Evolutionary conservation across 2,888 invertebrate genomes (phyloP).

Genomic region (Hypolimnas misippus): DNA sequence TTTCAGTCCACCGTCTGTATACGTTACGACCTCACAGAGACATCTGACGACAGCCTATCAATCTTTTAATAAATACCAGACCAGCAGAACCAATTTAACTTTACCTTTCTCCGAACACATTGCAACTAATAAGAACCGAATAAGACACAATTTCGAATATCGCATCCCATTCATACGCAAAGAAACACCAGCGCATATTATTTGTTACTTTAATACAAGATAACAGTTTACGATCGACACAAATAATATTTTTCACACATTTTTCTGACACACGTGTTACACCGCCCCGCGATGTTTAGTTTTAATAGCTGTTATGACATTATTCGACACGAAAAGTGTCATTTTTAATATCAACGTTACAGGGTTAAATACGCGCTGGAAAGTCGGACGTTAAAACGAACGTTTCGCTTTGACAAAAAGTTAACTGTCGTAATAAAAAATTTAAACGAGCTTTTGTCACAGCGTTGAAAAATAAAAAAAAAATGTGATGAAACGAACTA

Average conservation of each 20-base stretch:
- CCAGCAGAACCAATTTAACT: slow-evolving; percentile 43
- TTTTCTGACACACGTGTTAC: slow-evolving; percentile 67
- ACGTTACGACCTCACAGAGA: slow-evolving; percentile 72
- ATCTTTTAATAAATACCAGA: slow-evolving; percentile 80
- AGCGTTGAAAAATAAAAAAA: slow-evolving; percentile 52
- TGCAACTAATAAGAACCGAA: slow-evolving; percentile 26
- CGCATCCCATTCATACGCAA: slow-evolving; percentile 35
- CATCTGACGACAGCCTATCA: slow-evolving; percentile 78
- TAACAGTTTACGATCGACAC: slow-evolving; percentile 68
- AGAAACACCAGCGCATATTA: slow-evolving; percentile 49
- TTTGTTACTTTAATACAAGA: slow-evolving; percentile 72
- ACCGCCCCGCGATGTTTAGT: slow-evolving; percentile 49
- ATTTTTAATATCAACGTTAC: slow-evolving; percentile 63
- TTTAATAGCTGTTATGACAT: slow-evolving; percentile 75
- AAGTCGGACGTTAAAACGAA: slow-evolving; percentile 63
- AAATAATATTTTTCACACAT: slow-evolving; percentile 75
- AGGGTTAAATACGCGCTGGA: slow-evolving; percentile 50
- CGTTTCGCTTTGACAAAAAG: slow-evolving; percentile 79
- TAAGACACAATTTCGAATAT: slow-evolving; percentile 37
- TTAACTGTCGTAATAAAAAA: slow-evolving; percentile 71
- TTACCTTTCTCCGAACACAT: slow-evolving; percentile 11
- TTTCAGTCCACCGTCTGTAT: slow-evolving; percentile 67
- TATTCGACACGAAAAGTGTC: slow-evolving; percentile 69
- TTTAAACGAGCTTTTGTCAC: slow-evolving; percentile 73
- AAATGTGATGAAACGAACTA: no score